Evolutionary conservation across 2,797 vertebrate genomes (phyloP).

Genomic region (Notamacropus eugenii): DNA sequence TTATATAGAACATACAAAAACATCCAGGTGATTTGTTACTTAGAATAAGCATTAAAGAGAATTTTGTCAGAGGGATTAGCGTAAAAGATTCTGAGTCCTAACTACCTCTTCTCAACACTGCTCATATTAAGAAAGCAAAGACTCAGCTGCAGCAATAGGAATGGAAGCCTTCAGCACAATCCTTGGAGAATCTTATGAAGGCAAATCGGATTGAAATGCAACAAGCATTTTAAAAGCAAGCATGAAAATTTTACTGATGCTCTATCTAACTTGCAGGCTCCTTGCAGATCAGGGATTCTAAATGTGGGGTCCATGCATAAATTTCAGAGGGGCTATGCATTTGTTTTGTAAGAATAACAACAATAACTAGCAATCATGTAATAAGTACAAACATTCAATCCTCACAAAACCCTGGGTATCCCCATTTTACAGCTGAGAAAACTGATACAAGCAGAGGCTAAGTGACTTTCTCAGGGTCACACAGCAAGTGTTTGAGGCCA

Average conservation of each 20-base stretch:
- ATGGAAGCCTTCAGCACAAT: background rate
- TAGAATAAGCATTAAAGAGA: background rate
- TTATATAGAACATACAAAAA: constrained; percentile 8
- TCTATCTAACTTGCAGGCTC: background rate
- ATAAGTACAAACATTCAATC: background rate
- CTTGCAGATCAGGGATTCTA: background rate
- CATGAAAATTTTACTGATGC: background rate
- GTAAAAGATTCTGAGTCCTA: background rate
- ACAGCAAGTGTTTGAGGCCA: background rate
- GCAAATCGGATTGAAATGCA: constrained; percentile 16
- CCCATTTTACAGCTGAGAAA: background rate
- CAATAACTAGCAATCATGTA: background rate
- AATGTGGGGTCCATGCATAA: background rate
- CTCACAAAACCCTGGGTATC: background rate
- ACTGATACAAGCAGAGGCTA: background rate
- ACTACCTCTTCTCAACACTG: background rate
- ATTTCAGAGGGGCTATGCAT: background rate
- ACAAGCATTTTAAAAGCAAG: constrained; percentile 4
- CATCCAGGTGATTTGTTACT: background rate
- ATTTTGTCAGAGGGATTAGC: background rate
- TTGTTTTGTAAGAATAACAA: background rate
- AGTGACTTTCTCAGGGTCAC: background rate
- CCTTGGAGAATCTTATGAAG: constrained; percentile 5
- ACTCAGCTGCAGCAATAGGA: background rate
- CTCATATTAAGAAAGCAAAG: background rate